Base-by-base conservation (phyloP, 2,797 vertebrate genomes). In the Tiaroga cobitis region DNA sequence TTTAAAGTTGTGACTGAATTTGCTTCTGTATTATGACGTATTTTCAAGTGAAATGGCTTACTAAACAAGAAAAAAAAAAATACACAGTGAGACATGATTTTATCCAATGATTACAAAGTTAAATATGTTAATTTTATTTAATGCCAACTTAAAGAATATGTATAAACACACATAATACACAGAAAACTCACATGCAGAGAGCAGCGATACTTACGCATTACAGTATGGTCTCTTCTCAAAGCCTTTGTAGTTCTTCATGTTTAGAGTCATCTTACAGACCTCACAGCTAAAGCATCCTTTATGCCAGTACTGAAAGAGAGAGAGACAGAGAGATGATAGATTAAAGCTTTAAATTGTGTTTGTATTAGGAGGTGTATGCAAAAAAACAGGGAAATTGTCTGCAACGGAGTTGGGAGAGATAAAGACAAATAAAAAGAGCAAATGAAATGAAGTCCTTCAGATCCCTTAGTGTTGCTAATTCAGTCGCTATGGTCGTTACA, bases 181-280 rank as follows among this genome's bases (percentile, higher is more conserved):
- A n/a, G n/a, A n/a, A n/a, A n/a, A n/a, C n/a, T n/a, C n/a, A n/a
- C n/a, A n/a, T n/a, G n/a, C n/a, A n/a, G n/a, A n/a, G n/a, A n/a
- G n/a, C n/a, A n/a, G n/a, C n/a, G n/a, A n/a, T n/a, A 90, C 98
- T 99, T 94, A 99, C 98, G 97, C 97, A 4, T 96, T 99, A 96
- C 98, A 99, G 91, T 99, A 99, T 74, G 98, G 98, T 94, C 94
- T 99, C 96, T 99, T 99, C 87, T 97, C 97, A 1, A 97, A 99
- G 93, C 98, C 98, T 96, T 99, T 99, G 96, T 99, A 99, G 95
- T 99, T 99, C 93, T 99, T 99, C 98, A 99, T 99, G 95, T 98
- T 99, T 87, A 99, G 95, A 90, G 98, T 98, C 98, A 99, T 99
- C 95, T 98, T 98, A 97, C 98, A 99, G 93, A 94, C 95, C 94